These are phyloP conservation scores for Glaucomys volans DNA, from an alignment of 2,113 vertebrate species.

Conservation along the genomic window DNA sequence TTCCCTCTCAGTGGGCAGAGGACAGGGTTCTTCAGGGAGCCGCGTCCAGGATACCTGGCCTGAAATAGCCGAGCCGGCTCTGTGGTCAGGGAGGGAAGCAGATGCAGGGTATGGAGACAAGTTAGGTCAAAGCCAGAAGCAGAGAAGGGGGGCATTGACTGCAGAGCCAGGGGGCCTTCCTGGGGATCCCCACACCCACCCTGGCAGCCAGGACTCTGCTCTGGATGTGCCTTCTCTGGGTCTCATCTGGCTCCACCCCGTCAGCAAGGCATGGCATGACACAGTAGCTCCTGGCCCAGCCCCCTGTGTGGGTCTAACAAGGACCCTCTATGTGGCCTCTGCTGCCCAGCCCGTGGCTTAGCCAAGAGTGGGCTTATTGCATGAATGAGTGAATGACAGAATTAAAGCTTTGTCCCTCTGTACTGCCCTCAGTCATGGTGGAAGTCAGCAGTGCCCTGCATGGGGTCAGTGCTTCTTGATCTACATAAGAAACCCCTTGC, in stretches of 20 bases:
- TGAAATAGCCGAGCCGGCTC: neutral
- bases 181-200: neutral
- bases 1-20: neutral
- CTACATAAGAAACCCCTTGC: neutral
- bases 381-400: rapidly evolving
- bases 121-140: no score
- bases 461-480: neutral
- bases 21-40: neutral
- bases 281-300: neutral
- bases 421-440: neutral
- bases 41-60: neutral
- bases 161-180: neutral
- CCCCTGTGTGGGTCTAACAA: rapidly evolving
- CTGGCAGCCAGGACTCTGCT: neutral
- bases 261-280: rapidly evolving
- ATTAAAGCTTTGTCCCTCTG: neutral
- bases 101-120: rapidly evolving
- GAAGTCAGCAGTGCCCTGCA: neutral
- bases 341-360: neutral
- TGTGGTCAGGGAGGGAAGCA: neutral
- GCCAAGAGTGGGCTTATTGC: no score
- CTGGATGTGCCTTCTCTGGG: neutral
- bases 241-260: neutral
- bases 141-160: neutral
- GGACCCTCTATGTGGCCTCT: neutral